These are phyloP conservation scores for Carcharodon carcharias DNA, from an alignment of 2,797 vertebrate species.

Conservation along the genomic window DNA sequence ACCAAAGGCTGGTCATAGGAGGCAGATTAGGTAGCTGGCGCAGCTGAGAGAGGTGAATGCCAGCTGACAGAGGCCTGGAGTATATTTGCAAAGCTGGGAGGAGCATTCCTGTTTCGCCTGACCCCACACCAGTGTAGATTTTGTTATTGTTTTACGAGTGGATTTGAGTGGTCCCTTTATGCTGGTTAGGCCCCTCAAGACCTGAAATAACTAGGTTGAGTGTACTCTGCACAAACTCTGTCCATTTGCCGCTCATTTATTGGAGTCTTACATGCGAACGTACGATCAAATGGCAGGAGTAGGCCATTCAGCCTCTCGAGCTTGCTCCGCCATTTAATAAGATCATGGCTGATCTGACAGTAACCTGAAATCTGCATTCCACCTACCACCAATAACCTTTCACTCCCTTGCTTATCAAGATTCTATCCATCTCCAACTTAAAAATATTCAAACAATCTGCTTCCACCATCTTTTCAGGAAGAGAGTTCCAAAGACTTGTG, in stretches of 20 bases:
- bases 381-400: too few relatives aligned
- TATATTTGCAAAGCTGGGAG: not conserved
- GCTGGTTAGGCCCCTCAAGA: not conserved
- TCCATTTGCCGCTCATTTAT: not conserved
- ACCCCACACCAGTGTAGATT: not conserved
- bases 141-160: not conserved
- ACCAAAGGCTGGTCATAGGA: not conserved
- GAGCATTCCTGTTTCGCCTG: not conserved
- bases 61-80: not conserved
- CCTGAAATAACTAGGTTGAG: not conserved
- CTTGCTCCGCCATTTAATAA: too few relatives aligned
- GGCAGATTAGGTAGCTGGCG: not conserved
- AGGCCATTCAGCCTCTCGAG: too few relatives aligned
- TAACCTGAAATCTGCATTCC: too few relatives aligned
- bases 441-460: too few relatives aligned
- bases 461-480: too few relatives aligned
- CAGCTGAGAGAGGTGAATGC: not conserved
- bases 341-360: too few relatives aligned
- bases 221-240: not conserved
- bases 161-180: not conserved
- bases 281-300: too few relatives aligned
- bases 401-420: too few relatives aligned
- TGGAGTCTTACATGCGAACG: too few relatives aligned
- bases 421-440: too few relatives aligned
- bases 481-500: too few relatives aligned